Conservation (phyloP, 2,113 vertebrate genomes). For the Limanda limanda region DNA sequence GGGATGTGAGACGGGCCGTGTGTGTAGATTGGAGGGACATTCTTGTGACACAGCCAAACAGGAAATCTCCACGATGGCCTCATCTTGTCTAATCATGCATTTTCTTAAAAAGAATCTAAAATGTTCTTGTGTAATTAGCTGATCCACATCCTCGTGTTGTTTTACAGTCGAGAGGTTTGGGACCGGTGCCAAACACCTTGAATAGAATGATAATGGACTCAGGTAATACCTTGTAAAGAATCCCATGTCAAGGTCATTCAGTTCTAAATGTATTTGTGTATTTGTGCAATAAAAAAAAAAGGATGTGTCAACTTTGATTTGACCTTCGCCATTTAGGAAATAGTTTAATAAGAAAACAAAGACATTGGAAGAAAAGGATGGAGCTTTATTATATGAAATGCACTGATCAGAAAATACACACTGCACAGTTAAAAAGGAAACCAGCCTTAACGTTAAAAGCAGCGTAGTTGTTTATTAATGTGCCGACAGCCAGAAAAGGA, state of each 20-base stretch:
- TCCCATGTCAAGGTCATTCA: conserved; percentile 18
- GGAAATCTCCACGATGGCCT: conserved; percentile 56
- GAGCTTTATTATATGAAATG: not conserved
- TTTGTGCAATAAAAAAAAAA: conserved; percentile 13
- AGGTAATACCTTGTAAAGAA: conserved; percentile 4
- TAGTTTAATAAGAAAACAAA: conserved; percentile 4
- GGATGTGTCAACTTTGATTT: conserved; percentile 6
- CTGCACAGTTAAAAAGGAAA: not conserved
- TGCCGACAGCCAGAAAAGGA: not conserved
- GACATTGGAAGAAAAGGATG: conserved; percentile 6
- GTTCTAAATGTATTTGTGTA: conserved; percentile 10
- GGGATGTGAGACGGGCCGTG: conserved; percentile 27
- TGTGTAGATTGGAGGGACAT: conserved; percentile 48
- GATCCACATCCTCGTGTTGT: conserved; percentile 57
- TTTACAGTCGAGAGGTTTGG: conserved; percentile 34
- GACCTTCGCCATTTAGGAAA: not conserved
- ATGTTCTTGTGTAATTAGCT: conserved; percentile 22
- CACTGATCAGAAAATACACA: not conserved
- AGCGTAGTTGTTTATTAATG: not conserved
- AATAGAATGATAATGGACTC: conserved; percentile 17
- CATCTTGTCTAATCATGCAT: conserved; percentile 37
- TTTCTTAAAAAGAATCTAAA: conserved; percentile 21
- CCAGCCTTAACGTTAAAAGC: conserved; percentile 5
- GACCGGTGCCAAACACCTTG: conserved; percentile 40
- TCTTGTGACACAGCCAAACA: conserved; percentile 56